Evolutionary conservation across 2,888 invertebrate genomes (phyloP), one percentile per base, ranked within the genome.

Genomic region (Nowickia ferox): DNA sequence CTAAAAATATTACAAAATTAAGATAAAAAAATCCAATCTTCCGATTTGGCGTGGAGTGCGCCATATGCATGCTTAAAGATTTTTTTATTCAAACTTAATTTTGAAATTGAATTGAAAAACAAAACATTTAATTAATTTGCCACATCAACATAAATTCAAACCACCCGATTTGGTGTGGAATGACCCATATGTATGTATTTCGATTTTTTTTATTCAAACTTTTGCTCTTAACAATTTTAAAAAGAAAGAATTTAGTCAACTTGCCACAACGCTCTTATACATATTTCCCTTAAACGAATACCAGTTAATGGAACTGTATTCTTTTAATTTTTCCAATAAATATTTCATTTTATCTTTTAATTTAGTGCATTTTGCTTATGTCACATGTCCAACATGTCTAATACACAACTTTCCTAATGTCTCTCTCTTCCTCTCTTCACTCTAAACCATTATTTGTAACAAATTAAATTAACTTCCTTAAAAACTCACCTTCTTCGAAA

Each of bases 401-500:
- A 13, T 40, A 42, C 17, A 13, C 13, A 15, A 19, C 40, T 53
- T 51, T 30, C 6, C 40, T 53, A 17, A 17, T 48, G n/a, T 48
- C 38, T 22, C 42, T 42, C 42, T 17, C 40, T 17, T 8, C 9
- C 13, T 1, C 4, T 66, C 40, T 38, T 69, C 15, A n/a, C 17
- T 40, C 61, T 46, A 57, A 19, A 13, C 42, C 38, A 19, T 51
- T 69, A 59, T 82, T 65, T 61, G 53, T 44, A 63, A 11, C 15
- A 74, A 79, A 74, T 66, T 51, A 80, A 74, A 76, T 68, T 66
- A 78, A 63, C 65, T 74, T 74, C 44, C 44, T 59, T 42, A 5
- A 46, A 44, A 78, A 89, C 90, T 89, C 66, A 96, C 96, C 97
- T 94, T 97, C 97, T 92, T 97, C 97, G 90, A 96, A 96, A 92